Percentiles rank a stretch among this genome's conserved stretches.
Evolutionary conservation across 2,797 vertebrate genomes (phyloP).

Genomic region (Siniperca scherzeri): DNA sequence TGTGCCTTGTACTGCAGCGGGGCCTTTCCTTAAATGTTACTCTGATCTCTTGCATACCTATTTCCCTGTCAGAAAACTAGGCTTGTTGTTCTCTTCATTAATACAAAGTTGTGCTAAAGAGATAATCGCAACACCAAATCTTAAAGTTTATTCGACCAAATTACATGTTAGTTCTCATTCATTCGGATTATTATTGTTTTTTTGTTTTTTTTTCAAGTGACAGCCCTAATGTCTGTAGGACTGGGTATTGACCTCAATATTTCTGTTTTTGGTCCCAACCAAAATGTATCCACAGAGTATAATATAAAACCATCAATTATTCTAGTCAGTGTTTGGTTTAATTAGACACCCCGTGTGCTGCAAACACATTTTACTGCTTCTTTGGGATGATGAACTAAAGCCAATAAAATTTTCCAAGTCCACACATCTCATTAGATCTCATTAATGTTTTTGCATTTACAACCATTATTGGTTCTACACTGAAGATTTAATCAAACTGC

Average conservation of each 20-base stretch:
- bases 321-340: constrained; percentile 17
- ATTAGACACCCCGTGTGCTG: constrained; percentile 5
- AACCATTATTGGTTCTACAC: background rate
- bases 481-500: constrained; percentile 12
- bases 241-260: background rate
- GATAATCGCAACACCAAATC: too few species aligned
- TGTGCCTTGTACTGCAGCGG: too few species aligned
- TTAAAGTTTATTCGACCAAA: background rate
- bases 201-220: background rate
- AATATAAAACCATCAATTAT: background rate
- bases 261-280: background rate
- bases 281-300: background rate
- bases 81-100: too few species aligned
- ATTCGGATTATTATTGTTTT: background rate
- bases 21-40: too few species aligned
- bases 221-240: background rate
- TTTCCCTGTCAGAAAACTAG: too few species aligned
- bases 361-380: constrained; percentile 32
- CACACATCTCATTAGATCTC: constrained; percentile 2
- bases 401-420: constrained; percentile 1
- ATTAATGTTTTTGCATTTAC: background rate
- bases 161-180: background rate
- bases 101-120: too few species aligned
- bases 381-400: constrained; percentile 22
- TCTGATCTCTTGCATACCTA: too few species aligned